Conservation (phyloP, 1,140 invertebrate genomes). For the Pseudomyrmex concolor region DNA sequence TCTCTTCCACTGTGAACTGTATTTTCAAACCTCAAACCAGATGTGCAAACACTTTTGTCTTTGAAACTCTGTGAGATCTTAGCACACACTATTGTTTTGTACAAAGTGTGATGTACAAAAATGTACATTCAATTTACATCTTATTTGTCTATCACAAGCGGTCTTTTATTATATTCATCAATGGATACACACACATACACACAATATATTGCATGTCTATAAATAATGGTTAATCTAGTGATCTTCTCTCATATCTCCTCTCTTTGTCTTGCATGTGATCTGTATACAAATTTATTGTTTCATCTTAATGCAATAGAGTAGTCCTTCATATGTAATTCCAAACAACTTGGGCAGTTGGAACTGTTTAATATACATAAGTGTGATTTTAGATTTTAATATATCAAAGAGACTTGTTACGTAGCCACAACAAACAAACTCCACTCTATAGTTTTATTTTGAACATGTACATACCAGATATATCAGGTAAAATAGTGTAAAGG, state of each 20-base stretch:
- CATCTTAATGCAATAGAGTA: conserved; percentile 61
- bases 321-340: conserved; percentile 29
- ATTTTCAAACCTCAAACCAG: neutral
- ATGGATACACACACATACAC: conserved; percentile 31
- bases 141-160: conserved; percentile 15
- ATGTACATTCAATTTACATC: conserved; percentile 51
- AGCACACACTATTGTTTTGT: conserved; percentile 44
- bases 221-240: conserved; percentile 43
- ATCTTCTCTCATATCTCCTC: conserved; percentile 26
- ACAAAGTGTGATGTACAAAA: conserved; percentile 42
- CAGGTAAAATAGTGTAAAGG: conserved; percentile 36
- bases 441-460: conserved; percentile 43
- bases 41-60: neutral
- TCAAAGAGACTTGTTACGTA: conserved; percentile 60
- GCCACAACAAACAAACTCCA: conserved; percentile 16
- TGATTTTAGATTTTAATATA: neutral
- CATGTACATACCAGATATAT: conserved; percentile 43
- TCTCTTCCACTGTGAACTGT: neutral
- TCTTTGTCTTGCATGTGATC: conserved; percentile 63
- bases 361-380: neutral
- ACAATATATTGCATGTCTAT: conserved; percentile 65
- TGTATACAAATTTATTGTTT: conserved; percentile 50
- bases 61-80: conserved; percentile 9
- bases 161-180: neutral
- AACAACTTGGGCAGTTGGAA: neutral